A percentile compares a stretch with the other conserved stretches of the same genome.
These are phyloP conservation scores for Clostera curtula DNA, from an alignment of 2,888 invertebrate species.

Conservation along the genomic window DNA sequence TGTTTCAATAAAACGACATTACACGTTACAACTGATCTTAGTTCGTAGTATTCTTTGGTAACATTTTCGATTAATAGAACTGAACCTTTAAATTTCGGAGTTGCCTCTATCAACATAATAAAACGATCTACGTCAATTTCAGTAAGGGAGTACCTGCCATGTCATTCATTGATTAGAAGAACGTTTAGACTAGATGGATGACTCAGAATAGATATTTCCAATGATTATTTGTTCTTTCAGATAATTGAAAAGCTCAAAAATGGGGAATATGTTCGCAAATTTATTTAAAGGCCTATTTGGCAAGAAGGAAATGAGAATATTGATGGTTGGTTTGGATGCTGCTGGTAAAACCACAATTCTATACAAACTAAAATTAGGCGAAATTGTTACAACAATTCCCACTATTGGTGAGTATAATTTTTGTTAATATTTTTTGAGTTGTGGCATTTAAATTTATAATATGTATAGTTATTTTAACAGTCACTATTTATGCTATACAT, in stretches of 20 bases:
- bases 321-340: slow-evolving; percentile 99
- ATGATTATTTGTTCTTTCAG: slow-evolving; percentile 57
- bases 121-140: slow-evolving; percentile 30
- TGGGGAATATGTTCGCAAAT: slow-evolving; percentile 98
- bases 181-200: slow-evolving; percentile 57
- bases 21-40: slow-evolving; percentile 4
- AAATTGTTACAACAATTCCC: slow-evolving; percentile 99
- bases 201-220: slow-evolving; percentile 53
- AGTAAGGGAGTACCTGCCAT: slow-evolving; percentile 64
- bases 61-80: too few relatives aligned
- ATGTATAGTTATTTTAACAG: too few relatives aligned
- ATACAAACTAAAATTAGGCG: slow-evolving; percentile 99
- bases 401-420: slow-evolving; percentile 89
- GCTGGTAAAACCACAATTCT: slow-evolving; percentile 99
- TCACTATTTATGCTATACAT: too few relatives aligned
- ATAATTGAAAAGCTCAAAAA: slow-evolving; percentile 77
- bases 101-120: too few relatives aligned
- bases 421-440: slow-evolving; percentile 1
- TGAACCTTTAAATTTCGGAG: too few relatives aligned
- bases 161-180: slow-evolving; percentile 72
- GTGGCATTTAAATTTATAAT: slow-evolving; percentile 4
- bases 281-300: slow-evolving; percentile 99
- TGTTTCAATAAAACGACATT: slow-evolving; percentile 33
- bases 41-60: slow-evolving; percentile 3
- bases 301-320: slow-evolving; percentile 99